These are phyloP conservation scores for Blastobasis lacticolella DNA, from an alignment of 2,888 invertebrate species.

Conservation along the genomic window DNA sequence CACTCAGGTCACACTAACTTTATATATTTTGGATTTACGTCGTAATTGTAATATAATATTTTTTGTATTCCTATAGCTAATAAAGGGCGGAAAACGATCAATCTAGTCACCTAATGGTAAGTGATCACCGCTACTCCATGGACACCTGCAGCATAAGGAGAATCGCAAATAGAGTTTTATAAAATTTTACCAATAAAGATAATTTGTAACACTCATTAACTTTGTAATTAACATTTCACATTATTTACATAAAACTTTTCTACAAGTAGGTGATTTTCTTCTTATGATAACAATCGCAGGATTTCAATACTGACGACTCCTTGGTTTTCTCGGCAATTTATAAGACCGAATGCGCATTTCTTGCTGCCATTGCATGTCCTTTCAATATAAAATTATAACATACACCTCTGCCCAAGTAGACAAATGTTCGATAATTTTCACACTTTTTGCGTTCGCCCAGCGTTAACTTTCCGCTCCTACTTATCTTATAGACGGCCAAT, in stretches of 20 bases:
- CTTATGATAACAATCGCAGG: not conserved
- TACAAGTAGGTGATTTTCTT: not conserved
- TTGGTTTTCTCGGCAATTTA: conserved; percentile 17
- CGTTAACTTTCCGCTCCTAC: conserved; percentile 1
- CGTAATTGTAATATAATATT: too few species aligned
- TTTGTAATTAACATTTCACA: not conserved
- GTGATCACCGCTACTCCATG: too few species aligned
- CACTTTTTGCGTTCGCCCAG: conserved; percentile 10
- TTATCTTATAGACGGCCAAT: not conserved
- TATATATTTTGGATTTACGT: not conserved
- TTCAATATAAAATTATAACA: conserved; percentile 7
- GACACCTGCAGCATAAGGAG: too few species aligned
- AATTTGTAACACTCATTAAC: too few species aligned
- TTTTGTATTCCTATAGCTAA: too few species aligned
- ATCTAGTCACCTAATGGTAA: too few species aligned
- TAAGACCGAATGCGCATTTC: conserved; percentile 20
- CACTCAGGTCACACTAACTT: not conserved
- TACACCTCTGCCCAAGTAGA: conserved; percentile 7
- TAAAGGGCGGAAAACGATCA: too few species aligned
- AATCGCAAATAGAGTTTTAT: too few species aligned
- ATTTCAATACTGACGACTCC: conserved; percentile 12
- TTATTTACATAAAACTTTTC: not conserved
- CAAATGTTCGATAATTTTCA: conserved; percentile 19
- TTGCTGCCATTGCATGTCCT: conserved; percentile 12
- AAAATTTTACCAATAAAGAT: too few species aligned